These are phyloP conservation scores for Petromus typicus DNA, from an alignment of 2,113 vertebrate genomes.

Conservation along the genomic window DNA sequence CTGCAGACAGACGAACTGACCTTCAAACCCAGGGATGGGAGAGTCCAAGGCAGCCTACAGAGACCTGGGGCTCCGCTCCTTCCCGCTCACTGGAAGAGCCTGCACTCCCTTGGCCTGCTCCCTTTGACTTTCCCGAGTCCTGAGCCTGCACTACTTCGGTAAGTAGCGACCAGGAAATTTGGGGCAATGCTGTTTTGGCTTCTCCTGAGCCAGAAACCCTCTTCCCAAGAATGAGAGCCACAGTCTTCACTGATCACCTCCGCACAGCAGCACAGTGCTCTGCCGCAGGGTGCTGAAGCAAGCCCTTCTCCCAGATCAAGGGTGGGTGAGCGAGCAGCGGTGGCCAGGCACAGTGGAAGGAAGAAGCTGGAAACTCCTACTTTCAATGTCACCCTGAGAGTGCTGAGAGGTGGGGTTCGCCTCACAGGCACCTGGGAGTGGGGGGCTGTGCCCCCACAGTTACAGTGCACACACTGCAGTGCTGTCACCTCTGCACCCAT, in stretches of 20 bases:
- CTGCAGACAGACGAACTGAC: not conserved
- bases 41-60: not conserved
- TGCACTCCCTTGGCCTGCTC: fast-evolving
- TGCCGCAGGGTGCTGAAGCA: fast-evolving
- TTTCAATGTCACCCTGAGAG: not conserved
- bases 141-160: fast-evolving
- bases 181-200: not conserved
- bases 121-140: too few relatives aligned
- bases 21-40: too few relatives aligned
- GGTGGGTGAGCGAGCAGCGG: not conserved
- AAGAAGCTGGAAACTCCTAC: not conserved
- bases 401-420: not conserved
- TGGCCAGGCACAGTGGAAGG: not conserved
- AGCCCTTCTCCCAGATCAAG: not conserved
- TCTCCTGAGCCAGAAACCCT: conserved; percentile 43
- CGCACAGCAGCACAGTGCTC: not conserved
- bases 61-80: not conserved
- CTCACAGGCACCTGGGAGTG: not conserved
- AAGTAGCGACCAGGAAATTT: not conserved
- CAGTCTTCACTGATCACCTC: not conserved
- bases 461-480: not conserved
- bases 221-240: conserved; percentile 33
- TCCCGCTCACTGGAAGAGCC: not conserved
- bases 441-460: not conserved
- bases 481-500: not conserved